Evolutionary conservation across 92 coral and sea anemone species (phyloP), one percentile per base, ranked within the genome.

Genomic region (Meandrina meandrites): DNA sequence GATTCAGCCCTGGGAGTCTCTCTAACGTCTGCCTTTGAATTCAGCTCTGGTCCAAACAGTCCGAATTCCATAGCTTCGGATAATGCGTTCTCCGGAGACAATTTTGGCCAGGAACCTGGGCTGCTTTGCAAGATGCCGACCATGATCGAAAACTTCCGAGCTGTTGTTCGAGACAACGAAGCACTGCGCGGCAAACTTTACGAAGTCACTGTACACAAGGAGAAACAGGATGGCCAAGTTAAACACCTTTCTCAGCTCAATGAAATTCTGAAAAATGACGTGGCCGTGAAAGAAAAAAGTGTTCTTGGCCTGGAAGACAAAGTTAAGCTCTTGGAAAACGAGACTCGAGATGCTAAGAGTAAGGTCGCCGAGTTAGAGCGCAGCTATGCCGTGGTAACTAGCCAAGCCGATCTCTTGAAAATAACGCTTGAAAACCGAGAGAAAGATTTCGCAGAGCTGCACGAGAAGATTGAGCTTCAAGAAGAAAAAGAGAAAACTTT

Each of bases 1-100:
- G 98, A 94, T 60, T 94, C 98, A 2, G 98, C 96, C 4, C 86
- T 94, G 24, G 98, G 98, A 16, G 84, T 91, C 28, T 93, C 96
- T 62, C 74, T 94, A 32, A 84, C 88, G 0, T 93, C 98, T 60
- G 80, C 90, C 0, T 91, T 83, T 28, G 96, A 94, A 8, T 87
- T 94, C 64, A 86, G 94, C 51, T 88, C 96, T 8, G 96, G 94
- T 0, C 96, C 94, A 7, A 81, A 81, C 88, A 94, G 96, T 48
- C 98, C 98, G 0, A 89, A 78, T 71, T 93, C 98, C 1, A 96
- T 93, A 21, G 78, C 71, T 13, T 93, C 96, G 1, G 98, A 94
- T 71, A 81, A 78, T 27, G 84, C 90, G 14, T 94, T 89, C 45
- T 86, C 85, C 37, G 84, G 62, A n/a, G 90, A 87, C 57, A 58